Conservation (phyloP, 2,797 vertebrate species). For the Parambassis ranga region DNA sequence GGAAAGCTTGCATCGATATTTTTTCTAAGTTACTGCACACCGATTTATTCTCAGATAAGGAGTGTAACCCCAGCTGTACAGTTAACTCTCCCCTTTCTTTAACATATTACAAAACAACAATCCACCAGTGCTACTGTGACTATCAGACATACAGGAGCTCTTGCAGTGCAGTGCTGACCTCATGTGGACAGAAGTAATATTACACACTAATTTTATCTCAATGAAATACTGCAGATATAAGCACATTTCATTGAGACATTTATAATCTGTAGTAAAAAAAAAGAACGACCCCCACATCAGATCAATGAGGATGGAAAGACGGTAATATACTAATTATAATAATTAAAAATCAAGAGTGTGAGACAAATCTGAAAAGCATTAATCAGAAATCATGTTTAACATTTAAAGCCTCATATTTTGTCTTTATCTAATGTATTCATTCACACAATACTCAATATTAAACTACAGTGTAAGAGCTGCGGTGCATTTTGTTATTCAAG, state of each 20-base stretch:
- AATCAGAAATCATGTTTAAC: background rate
- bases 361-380: background rate
- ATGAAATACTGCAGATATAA: conserved; percentile 23
- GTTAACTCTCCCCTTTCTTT: too few relatives aligned
- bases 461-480: conserved; percentile 4
- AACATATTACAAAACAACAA: too few relatives aligned
- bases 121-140: background rate
- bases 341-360: background rate
- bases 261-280: background rate
- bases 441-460: conserved; percentile 12
- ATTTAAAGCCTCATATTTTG: background rate
- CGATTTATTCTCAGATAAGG: too few relatives aligned
- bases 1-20: too few relatives aligned
- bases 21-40: too few relatives aligned
- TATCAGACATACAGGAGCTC: background rate
- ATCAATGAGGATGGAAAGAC: background rate
- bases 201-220: conserved; percentile 14
- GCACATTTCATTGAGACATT: conserved; percentile 29
- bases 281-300: background rate
- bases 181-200: conserved; percentile 61
- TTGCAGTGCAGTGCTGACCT: conserved; percentile 61
- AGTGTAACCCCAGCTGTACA: too few relatives aligned
- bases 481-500: conserved; percentile 35
- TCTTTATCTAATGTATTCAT: background rate
- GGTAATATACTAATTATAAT: background rate